Conservation (phyloP, 2,797 vertebrate genomes). For the Notolepis coatsorum region DNA sequence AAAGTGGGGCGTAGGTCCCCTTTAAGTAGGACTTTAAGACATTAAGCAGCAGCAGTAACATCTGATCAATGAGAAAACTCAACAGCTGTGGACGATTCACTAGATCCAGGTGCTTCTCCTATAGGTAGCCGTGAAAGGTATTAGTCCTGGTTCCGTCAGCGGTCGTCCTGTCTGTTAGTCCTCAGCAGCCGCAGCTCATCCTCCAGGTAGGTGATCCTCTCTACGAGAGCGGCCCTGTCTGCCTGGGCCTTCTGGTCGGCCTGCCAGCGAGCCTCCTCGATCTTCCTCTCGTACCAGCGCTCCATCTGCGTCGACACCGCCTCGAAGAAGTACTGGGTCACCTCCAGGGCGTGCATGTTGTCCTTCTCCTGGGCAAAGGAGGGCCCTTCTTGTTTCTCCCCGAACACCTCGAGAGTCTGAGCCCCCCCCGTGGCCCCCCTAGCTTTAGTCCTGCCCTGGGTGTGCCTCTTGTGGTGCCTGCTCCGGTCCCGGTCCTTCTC, state of each 20-base stretch:
- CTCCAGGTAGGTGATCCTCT: constrained; percentile 89
- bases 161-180: constrained; percentile 84
- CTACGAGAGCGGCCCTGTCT: constrained; percentile 85
- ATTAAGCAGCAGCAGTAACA: background rate
- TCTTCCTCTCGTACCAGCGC: constrained; percentile 96
- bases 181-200: constrained; percentile 90
- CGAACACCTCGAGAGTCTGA: constrained; percentile 62
- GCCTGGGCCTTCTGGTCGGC: constrained; percentile 88
- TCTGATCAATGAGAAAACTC: background rate
- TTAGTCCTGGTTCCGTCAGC: constrained; percentile 57
- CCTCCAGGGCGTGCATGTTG: constrained; percentile 90
- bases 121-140: background rate
- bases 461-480: constrained; percentile 75
- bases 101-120: background rate
- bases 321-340: constrained; percentile 97
- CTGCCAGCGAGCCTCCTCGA: constrained; percentile 90
- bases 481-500: constrained; percentile 66
- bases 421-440: constrained; percentile 50
- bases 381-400: constrained; percentile 49
- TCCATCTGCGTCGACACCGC: constrained; percentile 96
- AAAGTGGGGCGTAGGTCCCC: too few relatives aligned
- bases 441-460: constrained; percentile 67
- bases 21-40: too few relatives aligned
- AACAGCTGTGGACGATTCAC: background rate
- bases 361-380: constrained; percentile 73